phyloP scores from a whole-genome alignment of 1,140 invertebrate species.

The Dendroctonus ponderosae region DNA sequence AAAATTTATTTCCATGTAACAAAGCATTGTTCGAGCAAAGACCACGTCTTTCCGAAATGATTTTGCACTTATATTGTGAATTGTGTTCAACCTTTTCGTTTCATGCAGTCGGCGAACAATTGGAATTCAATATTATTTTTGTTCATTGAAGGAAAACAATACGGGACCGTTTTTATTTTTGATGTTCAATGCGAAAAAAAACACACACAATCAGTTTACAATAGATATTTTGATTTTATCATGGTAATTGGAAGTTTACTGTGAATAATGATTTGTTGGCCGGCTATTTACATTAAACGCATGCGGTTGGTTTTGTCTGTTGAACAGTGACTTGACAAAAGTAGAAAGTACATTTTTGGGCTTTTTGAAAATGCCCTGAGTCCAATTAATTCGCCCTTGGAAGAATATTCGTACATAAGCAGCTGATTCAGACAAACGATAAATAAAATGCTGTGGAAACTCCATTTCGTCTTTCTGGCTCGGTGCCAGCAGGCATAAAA shows the following conservation, averaged over 20 bases:
- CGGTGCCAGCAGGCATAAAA: slow-evolving; percentile 19
- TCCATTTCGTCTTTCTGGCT: slow-evolving; percentile 17
- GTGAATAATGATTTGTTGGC: slow-evolving; percentile 1
- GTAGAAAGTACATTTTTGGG: no score
- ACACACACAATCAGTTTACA: background rate
- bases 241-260: slow-evolving; percentile 10
- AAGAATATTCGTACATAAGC: slow-evolving; percentile 14
- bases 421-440: slow-evolving; percentile 24
- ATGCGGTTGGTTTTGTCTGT: no score
- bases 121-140: slow-evolving; percentile 20
- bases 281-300: no score
- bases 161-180: background rate
- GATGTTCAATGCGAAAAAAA: background rate
- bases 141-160: slow-evolving; percentile 19
- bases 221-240: slow-evolving; percentile 10
- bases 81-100: slow-evolving; percentile 10
- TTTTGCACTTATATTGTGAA: slow-evolving; percentile 30
- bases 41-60: slow-evolving; percentile 28
- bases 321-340: no score
- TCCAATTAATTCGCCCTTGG: slow-evolving; percentile 10
- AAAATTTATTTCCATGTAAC: slow-evolving; percentile 26
- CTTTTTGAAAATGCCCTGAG: background rate
- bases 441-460: slow-evolving; percentile 18
- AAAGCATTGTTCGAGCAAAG: slow-evolving; percentile 24
- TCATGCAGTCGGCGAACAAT: slow-evolving; percentile 4